A percentile compares a stretch with the other conserved stretches of the same genome.
These are phyloP conservation scores for Sakesphorus luctuosus DNA, from an alignment of 2,113 vertebrate species.

Conservation along the genomic window DNA sequence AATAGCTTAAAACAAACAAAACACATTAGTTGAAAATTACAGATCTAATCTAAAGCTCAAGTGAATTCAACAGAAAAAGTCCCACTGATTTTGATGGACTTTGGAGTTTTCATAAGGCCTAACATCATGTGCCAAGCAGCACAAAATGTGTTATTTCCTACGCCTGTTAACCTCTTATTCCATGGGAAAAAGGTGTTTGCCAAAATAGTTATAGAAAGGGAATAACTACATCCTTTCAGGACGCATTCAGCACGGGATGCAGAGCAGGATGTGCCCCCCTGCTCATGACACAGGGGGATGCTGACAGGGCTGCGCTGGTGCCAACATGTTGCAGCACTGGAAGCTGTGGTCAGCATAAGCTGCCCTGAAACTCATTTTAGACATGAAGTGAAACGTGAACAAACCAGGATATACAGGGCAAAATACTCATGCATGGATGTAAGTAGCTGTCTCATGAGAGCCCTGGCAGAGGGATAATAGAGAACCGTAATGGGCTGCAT, in stretches of 20 bases:
- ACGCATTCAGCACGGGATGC: fast-evolving
- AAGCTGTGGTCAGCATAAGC: fast-evolving
- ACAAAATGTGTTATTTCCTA: background rate
- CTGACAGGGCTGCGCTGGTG: background rate
- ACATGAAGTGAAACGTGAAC: background rate
- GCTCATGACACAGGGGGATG: fast-evolving
- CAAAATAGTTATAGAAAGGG: background rate
- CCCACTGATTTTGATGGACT: background rate
- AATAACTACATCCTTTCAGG: background rate
- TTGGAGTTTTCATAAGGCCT: slow-evolving; percentile 12
- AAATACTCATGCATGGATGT: fast-evolving
- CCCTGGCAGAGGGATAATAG: background rate
- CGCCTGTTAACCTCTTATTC: background rate
- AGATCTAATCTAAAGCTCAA: slow-evolving; percentile 59
- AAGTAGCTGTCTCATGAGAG: background rate
- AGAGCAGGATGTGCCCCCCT: background rate
- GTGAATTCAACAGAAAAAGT: slow-evolving; percentile 50
- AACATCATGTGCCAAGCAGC: background rate
- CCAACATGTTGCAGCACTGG: fast-evolving
- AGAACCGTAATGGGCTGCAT: fast-evolving
- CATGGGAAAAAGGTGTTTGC: background rate
- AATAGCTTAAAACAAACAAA: background rate
- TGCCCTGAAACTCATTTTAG: background rate
- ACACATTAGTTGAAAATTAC: slow-evolving; percentile 10
- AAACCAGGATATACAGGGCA: background rate